These are phyloP conservation scores for Casuarius casuarius DNA, from an alignment of 2,113 vertebrate species.

Conservation along the genomic window DNA sequence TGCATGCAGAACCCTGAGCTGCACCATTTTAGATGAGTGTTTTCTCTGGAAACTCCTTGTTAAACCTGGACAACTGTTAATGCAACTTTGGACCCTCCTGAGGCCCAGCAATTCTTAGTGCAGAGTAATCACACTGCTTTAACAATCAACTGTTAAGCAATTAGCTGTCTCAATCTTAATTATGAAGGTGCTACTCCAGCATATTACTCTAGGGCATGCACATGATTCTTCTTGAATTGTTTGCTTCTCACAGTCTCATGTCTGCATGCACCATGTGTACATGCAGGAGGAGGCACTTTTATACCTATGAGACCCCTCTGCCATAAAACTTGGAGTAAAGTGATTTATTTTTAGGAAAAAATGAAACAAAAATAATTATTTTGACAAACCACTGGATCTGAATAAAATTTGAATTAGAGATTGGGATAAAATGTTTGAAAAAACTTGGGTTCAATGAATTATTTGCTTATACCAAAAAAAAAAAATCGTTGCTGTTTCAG, in stretches of 20 bases:
- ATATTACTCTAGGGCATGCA: background rate
- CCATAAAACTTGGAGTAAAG: background rate
- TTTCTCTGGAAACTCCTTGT: background rate
- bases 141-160: background rate
- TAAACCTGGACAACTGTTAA: background rate
- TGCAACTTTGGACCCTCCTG: background rate
- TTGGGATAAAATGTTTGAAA: background rate
- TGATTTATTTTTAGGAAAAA: background rate
- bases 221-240: background rate
- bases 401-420: background rate
- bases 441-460: background rate
- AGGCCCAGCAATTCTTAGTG: background rate
- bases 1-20: accelerated
- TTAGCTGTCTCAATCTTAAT: background rate
- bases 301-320: background rate
- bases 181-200: background rate
- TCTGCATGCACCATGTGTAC: background rate
- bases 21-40: background rate
- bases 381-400: background rate
- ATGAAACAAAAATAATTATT: background rate
- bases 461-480: background rate
- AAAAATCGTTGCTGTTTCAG: background rate
- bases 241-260: background rate
- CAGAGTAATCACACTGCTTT: background rate
- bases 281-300: background rate